Evolutionary conservation across 23 tunicate genomes (phyloP).

Genomic region (Trididemnum clinides): DNA sequence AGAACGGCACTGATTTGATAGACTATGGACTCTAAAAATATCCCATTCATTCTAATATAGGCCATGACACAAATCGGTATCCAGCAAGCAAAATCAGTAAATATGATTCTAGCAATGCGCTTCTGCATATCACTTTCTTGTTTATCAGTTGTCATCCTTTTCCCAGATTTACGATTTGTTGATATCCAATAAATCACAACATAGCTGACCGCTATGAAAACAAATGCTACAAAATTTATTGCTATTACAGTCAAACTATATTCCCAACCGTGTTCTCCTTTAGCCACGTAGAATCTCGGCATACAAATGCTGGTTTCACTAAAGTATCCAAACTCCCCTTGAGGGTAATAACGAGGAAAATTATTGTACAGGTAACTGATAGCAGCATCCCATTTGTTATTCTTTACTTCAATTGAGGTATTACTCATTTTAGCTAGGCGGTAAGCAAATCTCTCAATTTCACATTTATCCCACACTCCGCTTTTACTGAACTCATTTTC

Average conservation of each 20-base stretch:
- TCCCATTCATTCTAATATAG: constrained; percentile 4
- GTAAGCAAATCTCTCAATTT: background rate
- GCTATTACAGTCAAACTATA: constrained; percentile 15
- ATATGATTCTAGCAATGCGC: constrained; percentile 32
- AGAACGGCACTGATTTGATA: constrained; percentile 32
- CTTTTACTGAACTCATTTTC: background rate
- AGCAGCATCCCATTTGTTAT: background rate
- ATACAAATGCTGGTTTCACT: constrained; percentile 56
- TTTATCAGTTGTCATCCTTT: background rate
- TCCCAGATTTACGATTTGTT: background rate
- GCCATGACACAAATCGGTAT: constrained; percentile 59
- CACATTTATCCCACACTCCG: background rate
- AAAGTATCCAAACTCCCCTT: constrained; percentile 44
- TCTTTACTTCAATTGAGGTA: background rate
- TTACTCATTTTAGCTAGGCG: background rate
- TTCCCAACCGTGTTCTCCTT: constrained; percentile 39
- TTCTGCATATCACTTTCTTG: constrained; percentile 24
- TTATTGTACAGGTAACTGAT: background rate
- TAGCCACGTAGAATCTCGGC: constrained; percentile 34
- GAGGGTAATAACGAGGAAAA: background rate
- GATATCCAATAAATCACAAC: constrained; percentile 1
- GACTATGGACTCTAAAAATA: background rate
- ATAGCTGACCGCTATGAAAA: constrained; percentile 39
- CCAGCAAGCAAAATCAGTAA: constrained; percentile 62
- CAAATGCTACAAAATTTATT: constrained; percentile 24